A percentile compares a stretch with the other conserved stretches of the same genome.
Evolutionary conservation across 2,888 invertebrate species (phyloP).

Genomic region (Drosophila recens): DNA sequence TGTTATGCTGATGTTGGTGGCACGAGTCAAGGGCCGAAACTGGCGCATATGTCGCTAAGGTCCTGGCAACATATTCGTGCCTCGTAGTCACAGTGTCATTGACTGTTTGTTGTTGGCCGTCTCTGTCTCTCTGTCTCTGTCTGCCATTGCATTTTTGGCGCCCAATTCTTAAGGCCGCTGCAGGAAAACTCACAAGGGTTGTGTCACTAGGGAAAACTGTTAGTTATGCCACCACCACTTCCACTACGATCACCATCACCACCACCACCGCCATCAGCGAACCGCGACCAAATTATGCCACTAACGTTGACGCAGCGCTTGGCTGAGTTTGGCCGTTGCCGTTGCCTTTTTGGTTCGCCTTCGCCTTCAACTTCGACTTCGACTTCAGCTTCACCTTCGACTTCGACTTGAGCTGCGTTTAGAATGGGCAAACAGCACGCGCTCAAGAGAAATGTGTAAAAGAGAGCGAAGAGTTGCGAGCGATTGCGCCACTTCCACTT

Average conservation of each 20-base stretch:
- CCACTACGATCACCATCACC: slow-evolving; percentile 36
- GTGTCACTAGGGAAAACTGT: slow-evolving; percentile 72
- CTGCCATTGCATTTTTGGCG: slow-evolving; percentile 63
- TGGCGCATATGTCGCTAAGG: slow-evolving; percentile 66
- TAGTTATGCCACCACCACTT: slow-evolving; percentile 61
- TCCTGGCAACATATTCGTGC: slow-evolving; percentile 23
- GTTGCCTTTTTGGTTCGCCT: slow-evolving; percentile 2
- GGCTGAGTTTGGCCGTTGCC: slow-evolving; percentile 54
- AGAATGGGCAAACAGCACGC: slow-evolving; percentile 69
- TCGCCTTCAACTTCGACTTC: slow-evolving; percentile 32
- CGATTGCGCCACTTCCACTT: slow-evolving; percentile 53
- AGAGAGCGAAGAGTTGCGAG: slow-evolving; percentile 10
- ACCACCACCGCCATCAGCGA: slow-evolving; percentile 50
- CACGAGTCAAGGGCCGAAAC: slow-evolving; percentile 60
- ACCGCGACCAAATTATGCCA: slow-evolving; percentile 78
- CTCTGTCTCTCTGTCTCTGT: too few species aligned
- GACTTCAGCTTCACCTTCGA: slow-evolving; percentile 23
- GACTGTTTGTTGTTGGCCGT: slow-evolving; percentile 19
- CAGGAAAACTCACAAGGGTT: slow-evolving; percentile 70
- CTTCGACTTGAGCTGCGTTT: slow-evolving; percentile 38
- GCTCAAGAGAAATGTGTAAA: slow-evolving; percentile 38
- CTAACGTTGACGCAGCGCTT: slow-evolving; percentile 67
- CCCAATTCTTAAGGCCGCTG: slow-evolving; percentile 59
- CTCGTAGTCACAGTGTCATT: slow-evolving; percentile 58
- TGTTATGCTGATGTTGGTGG: slow-evolving; percentile 75